These are phyloP conservation scores for Myotis vivesi DNA, from an alignment of 2,797 vertebrate genomes.

Conservation along the genomic window DNA sequence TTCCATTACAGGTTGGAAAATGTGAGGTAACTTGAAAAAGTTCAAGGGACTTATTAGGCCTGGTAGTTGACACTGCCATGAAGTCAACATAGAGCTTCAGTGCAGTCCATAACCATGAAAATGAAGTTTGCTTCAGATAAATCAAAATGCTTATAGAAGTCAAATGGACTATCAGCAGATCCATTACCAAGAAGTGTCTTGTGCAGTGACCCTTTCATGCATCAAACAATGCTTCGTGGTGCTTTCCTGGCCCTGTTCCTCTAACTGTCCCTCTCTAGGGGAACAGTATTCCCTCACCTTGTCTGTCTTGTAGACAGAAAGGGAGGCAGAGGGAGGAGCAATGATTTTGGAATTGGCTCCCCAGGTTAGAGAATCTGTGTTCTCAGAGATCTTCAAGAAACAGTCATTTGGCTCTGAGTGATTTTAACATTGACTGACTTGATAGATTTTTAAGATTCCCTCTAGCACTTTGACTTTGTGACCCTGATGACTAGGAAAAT, in stretches of 20 bases:
- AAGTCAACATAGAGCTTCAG: neutral
- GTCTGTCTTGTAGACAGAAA: neutral
- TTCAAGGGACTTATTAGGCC: neutral
- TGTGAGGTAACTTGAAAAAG: neutral
- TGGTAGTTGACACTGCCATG: neutral
- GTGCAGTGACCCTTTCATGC: neutral
- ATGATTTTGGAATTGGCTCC: neutral
- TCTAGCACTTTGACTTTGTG: neutral
- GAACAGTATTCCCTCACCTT: neutral
- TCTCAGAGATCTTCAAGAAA: neutral
- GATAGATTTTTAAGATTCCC: slow-evolving; percentile 18
- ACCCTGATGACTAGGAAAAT: neutral
- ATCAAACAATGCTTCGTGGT: neutral
- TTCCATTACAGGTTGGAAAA: neutral
- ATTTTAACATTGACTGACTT: neutral
- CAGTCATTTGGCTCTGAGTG: neutral
- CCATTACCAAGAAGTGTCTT: neutral
- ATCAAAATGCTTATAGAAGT: neutral
- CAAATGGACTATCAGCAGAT: neutral
- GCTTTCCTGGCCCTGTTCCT: neutral
- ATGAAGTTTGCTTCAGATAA: neutral
- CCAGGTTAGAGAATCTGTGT: neutral
- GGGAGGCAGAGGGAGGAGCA: neutral
- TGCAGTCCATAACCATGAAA: neutral
- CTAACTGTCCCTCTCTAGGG: neutral